Evolutionary conservation across 92 coral and sea anemone genomes (phyloP), one percentile per base, ranked within the genome.

Genomic region (Metridium senile): DNA sequence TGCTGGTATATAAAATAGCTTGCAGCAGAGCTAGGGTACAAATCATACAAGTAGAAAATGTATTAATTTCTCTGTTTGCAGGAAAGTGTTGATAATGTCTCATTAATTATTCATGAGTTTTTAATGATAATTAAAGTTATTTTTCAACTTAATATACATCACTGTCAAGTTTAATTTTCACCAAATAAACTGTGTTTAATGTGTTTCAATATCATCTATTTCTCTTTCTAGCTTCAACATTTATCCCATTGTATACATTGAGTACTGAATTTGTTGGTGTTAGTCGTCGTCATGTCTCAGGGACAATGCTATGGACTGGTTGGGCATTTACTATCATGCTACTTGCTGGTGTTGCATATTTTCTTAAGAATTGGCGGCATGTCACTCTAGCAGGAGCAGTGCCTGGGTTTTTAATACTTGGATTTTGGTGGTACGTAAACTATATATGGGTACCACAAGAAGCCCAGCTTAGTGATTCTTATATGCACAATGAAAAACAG

Each of bases 201-300:
- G 6, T 4, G 13, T 13, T 4, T 4, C 49, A 39, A 39, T 39
- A 4, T 39, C 13, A 6, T 39, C 49, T 39, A 4, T 13, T 39
- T 13, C 13, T 4, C 6, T 39, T 58, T 57, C 18, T 29, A 73
- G 78, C 68, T 43, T 82, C 83, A 32, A 76, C 76, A 21, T 77
- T 77, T 35, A 39, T 84, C 23, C 88, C 88, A 9, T 62, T 77
- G 57, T 84, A 77, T 23, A 84, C 81, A 11, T 62, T 84, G 11
- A 76, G 83, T 16, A 76, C 74, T 26, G 88, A 84, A 62, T 84
- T 84, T 66, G 88, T 84, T 22, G 88, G 83, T 18, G 83, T 81
- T 26, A 66, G 35, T 23, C 67, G 30, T 26, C 74, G 84, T 1
- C 88, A 80, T 59, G 72, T 84, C 19, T 70, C 88, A 9, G 79